Conservation (phyloP, 2,797 vertebrate species). For the Choloepus didactylus region DNA sequence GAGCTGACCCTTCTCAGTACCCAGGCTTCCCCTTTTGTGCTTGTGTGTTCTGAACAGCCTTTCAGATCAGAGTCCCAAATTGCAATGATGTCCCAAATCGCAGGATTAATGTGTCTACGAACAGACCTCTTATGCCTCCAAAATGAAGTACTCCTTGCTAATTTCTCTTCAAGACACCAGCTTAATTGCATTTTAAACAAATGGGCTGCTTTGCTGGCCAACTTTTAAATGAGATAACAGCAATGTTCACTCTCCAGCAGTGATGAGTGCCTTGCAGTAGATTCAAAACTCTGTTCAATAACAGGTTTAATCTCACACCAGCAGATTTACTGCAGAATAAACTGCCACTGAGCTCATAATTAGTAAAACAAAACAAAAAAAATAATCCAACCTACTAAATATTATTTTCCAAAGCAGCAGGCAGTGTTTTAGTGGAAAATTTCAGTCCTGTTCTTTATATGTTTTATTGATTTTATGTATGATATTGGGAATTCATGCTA, state of each 20-base stretch:
- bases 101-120: slow-evolving; percentile 93
- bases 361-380: slow-evolving; percentile 89
- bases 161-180: slow-evolving; percentile 95
- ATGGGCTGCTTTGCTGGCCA: slow-evolving; percentile 95
- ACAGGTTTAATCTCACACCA: slow-evolving; percentile 94
- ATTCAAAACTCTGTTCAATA: slow-evolving; percentile 95
- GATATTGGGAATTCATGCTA: slow-evolving; percentile 96
- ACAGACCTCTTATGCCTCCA: slow-evolving; percentile 93
- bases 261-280: slow-evolving; percentile 93
- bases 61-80: slow-evolving; percentile 85
- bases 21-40: slow-evolving; percentile 73
- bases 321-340: slow-evolving; percentile 93
- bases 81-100: slow-evolving; percentile 91
- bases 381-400: slow-evolving; percentile 90
- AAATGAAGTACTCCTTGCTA: slow-evolving; percentile 95
- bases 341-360: slow-evolving; percentile 93
- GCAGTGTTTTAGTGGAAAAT: slow-evolving; percentile 96
- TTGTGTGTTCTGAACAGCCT: slow-evolving; percentile 79
- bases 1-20: slow-evolving; percentile 69
- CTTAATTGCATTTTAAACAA: slow-evolving; percentile 98
- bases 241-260: slow-evolving; percentile 95
- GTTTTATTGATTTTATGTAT: slow-evolving; percentile 98
- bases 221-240: slow-evolving; percentile 95
- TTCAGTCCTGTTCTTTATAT: slow-evolving; percentile 92
- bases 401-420: slow-evolving; percentile 95